Evolutionary conservation across 2,888 invertebrate genomes (phyloP), one percentile per base, ranked within the genome.

Genomic region (Mimas tiliae): DNA sequence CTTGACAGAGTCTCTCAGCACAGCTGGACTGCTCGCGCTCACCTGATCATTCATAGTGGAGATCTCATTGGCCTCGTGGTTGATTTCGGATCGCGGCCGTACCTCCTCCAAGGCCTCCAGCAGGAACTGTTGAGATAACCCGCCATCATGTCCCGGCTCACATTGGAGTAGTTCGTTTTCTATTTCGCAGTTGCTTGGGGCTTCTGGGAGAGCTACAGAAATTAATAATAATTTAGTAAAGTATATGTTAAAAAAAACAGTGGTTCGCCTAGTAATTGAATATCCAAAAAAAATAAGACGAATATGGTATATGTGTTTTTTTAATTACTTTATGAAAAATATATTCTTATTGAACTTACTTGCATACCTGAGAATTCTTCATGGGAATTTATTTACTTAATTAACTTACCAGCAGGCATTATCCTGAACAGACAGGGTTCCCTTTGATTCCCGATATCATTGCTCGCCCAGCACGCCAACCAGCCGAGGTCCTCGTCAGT

Each of bases 381-480:
- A 27, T 27, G 27, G 4, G 27, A 27, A 27, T 27, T 27, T 27
- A 27, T 4, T 27, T 4, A 4, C 27, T 27, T 27, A 27, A 27
- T 27, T 27, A 9, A 52, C 67, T n/a, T 94, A 97, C 97, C 96
- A 75, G 97, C 97, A 77, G 97, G 96, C 78, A 97, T 93, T 67
- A 98, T 95, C 89, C 96, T 96, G 85, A 97, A 97, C 65, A 97
- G 89, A 81, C 98, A 98, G 0, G 98, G 98, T 70, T 94, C 95
- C 71, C 95, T 94, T 88, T 98, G 98, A 74, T 96, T 95, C 38
- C 98, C 98, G 16, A 98, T 96, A 71, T 95, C 95, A 85, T 98
- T 98, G 84, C 96, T 96, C 6, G 97, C 97, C 97, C 97, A 98
- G 84, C 98, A 98, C 6, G 97, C 96, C 27, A 98, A 90, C 77